phyloP scores from a whole-genome alignment of 2,888 invertebrate species.

The Leucophenga montana region DNA sequence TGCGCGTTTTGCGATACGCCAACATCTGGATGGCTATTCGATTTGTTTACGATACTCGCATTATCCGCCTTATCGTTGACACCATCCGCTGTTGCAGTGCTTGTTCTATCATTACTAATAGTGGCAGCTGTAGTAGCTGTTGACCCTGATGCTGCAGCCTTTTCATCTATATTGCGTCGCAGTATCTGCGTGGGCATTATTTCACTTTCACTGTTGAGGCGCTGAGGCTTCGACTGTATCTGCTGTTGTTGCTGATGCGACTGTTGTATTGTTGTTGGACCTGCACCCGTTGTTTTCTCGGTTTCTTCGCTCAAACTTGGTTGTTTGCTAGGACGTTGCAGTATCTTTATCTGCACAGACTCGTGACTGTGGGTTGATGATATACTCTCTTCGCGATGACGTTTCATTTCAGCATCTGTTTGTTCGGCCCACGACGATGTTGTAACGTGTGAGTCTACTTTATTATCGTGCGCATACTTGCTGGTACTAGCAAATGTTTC shows the following conservation, averaged over 20 bases:
- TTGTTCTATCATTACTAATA: conserved; percentile 35
- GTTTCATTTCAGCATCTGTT: conserved; percentile 70
- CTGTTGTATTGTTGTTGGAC: conserved; percentile 27
- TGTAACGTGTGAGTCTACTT: conserved; percentile 33
- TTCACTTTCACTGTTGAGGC: conserved; percentile 28
- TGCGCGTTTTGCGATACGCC: conserved; percentile 33
- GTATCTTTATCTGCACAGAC: conserved; percentile 71
- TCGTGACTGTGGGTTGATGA: conserved; percentile 71
- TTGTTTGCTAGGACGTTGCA: conserved; percentile 67
- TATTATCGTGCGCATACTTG: neutral
- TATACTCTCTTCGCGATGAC: conserved; percentile 70
- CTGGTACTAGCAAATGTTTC: conserved; percentile 49
- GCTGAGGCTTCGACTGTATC: conserved; percentile 39
- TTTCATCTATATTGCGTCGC: conserved; percentile 67
- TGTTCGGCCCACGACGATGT: conserved; percentile 75
- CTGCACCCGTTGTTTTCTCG: conserved; percentile 42
- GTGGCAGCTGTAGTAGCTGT: neutral
- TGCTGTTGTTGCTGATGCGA: conserved; percentile 37
- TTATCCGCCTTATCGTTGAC: conserved; percentile 38
- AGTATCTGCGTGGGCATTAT: conserved; percentile 70
- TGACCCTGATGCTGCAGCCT: conserved; percentile 30
- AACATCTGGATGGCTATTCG: neutral
- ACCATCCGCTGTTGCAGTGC: neutral
- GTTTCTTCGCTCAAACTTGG: conserved; percentile 65
- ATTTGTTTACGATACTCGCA: conserved; percentile 36